phyloP scores from a whole-genome alignment of 2,888 invertebrate species.

The Melinopterus prodromus region DNA sequence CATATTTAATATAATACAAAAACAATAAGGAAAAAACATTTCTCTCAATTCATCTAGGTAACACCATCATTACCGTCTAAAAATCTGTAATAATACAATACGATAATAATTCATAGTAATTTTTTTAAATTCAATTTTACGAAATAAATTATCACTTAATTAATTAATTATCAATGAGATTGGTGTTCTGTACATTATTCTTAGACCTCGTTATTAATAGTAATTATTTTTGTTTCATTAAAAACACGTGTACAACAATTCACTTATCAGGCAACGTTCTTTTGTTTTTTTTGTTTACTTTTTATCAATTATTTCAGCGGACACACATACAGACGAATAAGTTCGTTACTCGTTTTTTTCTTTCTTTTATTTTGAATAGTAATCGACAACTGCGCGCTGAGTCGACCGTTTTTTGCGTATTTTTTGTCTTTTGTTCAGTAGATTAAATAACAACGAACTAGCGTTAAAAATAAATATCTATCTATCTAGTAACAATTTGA shows the following conservation, averaged over 20 bases:
- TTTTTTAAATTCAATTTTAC: constrained; percentile 14
- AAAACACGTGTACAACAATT: constrained; percentile 58
- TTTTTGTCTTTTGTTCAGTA: constrained; percentile 6
- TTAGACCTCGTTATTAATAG: constrained; percentile 35
- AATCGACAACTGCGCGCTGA: not conserved
- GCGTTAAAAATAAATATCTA: constrained; percentile 38
- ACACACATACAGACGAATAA: not conserved
- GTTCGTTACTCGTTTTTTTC: not conserved
- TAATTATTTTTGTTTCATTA: constrained; percentile 42
- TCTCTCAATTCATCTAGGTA: constrained; percentile 32
- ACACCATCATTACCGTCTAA: constrained; percentile 30
- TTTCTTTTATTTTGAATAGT: not conserved
- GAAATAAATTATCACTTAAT: constrained; percentile 31
- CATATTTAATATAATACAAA: constrained; percentile 49
- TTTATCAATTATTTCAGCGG: not conserved
- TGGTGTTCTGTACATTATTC: constrained; percentile 62
- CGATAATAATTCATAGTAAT: constrained; percentile 10
- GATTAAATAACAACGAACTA: constrained; percentile 28
- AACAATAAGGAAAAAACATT: constrained; percentile 43
- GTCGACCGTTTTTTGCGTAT: not conserved
- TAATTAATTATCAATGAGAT: constrained; percentile 51
- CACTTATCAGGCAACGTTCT: constrained; percentile 53
- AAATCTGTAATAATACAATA: constrained; percentile 22
- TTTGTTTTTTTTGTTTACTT: constrained; percentile 16
- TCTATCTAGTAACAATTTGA: constrained; percentile 39